Evolutionary conservation across 2,113 vertebrate species (phyloP).

Genomic region (Siniperca knerii): DNA sequence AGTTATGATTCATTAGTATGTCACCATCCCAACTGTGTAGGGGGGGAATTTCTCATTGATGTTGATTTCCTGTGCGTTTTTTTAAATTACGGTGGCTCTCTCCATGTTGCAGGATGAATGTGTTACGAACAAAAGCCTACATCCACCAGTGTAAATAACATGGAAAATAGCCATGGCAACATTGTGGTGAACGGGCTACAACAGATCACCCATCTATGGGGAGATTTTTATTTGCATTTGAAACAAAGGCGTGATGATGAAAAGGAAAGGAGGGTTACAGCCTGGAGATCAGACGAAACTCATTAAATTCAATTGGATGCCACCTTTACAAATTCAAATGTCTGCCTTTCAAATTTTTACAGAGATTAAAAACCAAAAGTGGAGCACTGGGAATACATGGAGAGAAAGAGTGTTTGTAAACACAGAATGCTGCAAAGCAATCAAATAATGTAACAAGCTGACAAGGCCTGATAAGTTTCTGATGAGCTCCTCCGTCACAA

Average conservation of each 20-base stretch:
- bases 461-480: background rate
- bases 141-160: slow-evolving; percentile 24
- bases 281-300: slow-evolving; percentile 77
- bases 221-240: slow-evolving; percentile 74
- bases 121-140: slow-evolving; percentile 42
- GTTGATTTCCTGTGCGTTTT: slow-evolving; percentile 4
- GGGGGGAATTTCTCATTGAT: slow-evolving; percentile 4
- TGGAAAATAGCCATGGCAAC: slow-evolving; percentile 71
- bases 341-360: slow-evolving; percentile 40
- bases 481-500: slow-evolving; percentile 6
- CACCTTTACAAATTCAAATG: slow-evolving; percentile 83
- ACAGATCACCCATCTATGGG: slow-evolving; percentile 35
- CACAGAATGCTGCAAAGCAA: slow-evolving; percentile 14
- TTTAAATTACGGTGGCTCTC: background rate
- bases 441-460: background rate
- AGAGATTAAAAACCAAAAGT: slow-evolving; percentile 22
- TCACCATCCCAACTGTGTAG: background rate
- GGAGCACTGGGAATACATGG: background rate
- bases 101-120: background rate
- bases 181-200: slow-evolving; percentile 25
- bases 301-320: slow-evolving; percentile 73
- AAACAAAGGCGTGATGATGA: slow-evolving; percentile 68
- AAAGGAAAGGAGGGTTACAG: slow-evolving; percentile 44
- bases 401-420: background rate
- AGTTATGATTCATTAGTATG: slow-evolving; percentile 72